These are phyloP conservation scores for Podilymbus podiceps DNA, from an alignment of 2,113 vertebrate genomes.

Conservation along the genomic window DNA sequence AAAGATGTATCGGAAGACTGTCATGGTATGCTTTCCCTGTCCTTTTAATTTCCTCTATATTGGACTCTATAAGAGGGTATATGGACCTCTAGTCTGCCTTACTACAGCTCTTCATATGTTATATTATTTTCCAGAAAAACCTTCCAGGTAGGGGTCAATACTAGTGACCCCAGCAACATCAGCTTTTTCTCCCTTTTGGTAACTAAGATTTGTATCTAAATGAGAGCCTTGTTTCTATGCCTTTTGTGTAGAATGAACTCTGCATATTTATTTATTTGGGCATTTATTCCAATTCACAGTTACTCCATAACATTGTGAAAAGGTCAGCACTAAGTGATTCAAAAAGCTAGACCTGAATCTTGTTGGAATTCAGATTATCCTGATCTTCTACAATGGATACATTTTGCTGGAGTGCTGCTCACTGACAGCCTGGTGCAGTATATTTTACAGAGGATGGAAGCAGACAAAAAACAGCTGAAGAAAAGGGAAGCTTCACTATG, in stretches of 20 bases:
- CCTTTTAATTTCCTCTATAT: background rate
- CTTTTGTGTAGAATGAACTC: background rate
- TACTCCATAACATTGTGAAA: background rate
- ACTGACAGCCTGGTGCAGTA: accelerated
- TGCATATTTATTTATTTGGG: background rate
- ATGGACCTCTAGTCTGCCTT: background rate
- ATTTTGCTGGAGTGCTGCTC: background rate
- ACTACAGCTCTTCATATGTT: background rate
- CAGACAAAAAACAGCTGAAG: background rate
- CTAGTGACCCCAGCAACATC: background rate
- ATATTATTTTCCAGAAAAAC: background rate
- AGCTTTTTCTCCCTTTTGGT: background rate
- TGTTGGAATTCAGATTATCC: background rate
- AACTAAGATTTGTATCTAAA: background rate
- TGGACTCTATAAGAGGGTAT: background rate
- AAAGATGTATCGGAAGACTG: background rate
- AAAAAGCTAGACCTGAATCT: background rate
- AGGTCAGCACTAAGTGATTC: background rate
- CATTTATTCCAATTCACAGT: background rate
- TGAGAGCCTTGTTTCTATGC: background rate
- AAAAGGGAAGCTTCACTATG: background rate
- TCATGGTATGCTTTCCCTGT: background rate
- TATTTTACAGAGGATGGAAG: background rate
- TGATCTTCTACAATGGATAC: background rate
- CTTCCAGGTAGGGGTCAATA: background rate